These are phyloP conservation scores for Coenonympha glycerion DNA, from an alignment of 2,888 invertebrate species.

Conservation along the genomic window DNA sequence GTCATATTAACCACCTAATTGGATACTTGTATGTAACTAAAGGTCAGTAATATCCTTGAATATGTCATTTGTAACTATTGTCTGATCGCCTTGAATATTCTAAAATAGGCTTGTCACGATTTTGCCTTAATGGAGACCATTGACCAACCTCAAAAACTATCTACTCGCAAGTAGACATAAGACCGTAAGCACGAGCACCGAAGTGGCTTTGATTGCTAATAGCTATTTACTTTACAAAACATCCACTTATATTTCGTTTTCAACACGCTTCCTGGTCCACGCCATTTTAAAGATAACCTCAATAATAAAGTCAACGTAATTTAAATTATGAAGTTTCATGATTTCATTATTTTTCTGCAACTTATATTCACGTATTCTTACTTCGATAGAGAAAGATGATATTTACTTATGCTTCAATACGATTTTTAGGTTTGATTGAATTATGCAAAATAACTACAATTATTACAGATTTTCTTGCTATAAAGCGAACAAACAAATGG, in stretches of 20 bases:
- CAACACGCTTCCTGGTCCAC: conserved; percentile 15
- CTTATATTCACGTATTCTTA: conserved; percentile 3
- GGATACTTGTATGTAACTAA: conserved; percentile 6
- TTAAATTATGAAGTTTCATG: conserved; percentile 3
- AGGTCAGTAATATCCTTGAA: conserved; percentile 43
- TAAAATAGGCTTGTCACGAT: conserved; percentile 60
- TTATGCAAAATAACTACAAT: no score
- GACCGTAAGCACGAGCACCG: background rate
- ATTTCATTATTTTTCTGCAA: background rate
- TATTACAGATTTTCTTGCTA: no score
- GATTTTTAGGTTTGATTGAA: background rate
- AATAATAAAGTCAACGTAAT: conserved; percentile 6
- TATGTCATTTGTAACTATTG: conserved; percentile 40
- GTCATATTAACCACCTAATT: background rate
- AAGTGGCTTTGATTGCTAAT: conserved; percentile 9
- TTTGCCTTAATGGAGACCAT: conserved; percentile 43
- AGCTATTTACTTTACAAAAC: background rate
- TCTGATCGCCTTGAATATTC: conserved; percentile 47
- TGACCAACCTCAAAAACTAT: conserved; percentile 40
- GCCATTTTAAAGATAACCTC: background rate
- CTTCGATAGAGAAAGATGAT: background rate
- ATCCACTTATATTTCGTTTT: background rate
- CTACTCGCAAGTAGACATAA: conserved; percentile 6
- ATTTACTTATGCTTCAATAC: background rate
- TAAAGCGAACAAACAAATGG: no score